Percentiles rank a stretch among this genome's conserved stretches.
phyloP scores from a whole-genome alignment of 2,113 vertebrate genomes.

The Cochlearius cochlearius region DNA sequence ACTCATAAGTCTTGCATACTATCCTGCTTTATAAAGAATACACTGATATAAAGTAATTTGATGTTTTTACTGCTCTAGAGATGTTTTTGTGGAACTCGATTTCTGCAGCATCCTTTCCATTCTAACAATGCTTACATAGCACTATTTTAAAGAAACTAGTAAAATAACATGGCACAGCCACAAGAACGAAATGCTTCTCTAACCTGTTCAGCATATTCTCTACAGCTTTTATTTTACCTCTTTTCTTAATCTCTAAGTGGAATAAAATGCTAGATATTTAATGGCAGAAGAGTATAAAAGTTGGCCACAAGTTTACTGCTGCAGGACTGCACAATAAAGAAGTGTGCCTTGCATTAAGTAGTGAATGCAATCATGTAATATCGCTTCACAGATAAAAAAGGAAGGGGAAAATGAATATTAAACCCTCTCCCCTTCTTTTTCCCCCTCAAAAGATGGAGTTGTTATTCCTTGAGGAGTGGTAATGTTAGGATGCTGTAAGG shows the following conservation, averaged over 20 bases:
- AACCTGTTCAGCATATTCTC: not conserved
- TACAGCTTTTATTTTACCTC: not conserved
- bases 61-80: not conserved
- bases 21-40: not conserved
- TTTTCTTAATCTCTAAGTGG: not conserved
- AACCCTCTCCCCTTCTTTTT: no score
- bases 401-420: not conserved
- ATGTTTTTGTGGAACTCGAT: not conserved
- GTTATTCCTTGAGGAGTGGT: not conserved
- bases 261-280: not conserved
- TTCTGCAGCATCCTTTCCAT: not conserved
- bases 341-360: not conserved
- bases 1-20: not conserved
- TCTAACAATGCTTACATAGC: not conserved
- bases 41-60: not conserved
- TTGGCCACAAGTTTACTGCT: not conserved
- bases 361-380: not conserved
- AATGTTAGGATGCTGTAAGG: not conserved
- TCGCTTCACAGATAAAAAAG: not conserved
- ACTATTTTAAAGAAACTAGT: not conserved
- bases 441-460: rapidly evolving
- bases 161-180: not conserved
- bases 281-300: not conserved
- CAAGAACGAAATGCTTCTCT: not conserved
- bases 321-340: not conserved